Conservation (phyloP, 2,888 invertebrate species). For the Baccha elongata region DNA sequence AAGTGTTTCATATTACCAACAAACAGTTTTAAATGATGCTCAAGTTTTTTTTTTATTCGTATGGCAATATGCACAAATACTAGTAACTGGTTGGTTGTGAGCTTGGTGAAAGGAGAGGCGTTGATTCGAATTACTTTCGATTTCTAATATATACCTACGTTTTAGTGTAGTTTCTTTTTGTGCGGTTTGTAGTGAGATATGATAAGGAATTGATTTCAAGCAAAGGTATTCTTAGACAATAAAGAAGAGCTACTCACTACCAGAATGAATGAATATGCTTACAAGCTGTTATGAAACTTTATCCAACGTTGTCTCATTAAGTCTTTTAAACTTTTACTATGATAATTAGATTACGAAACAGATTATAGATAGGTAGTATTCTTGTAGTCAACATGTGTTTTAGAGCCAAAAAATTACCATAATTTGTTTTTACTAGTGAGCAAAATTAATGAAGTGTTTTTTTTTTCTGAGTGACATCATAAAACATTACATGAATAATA, state of each 20-base stretch:
- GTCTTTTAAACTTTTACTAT: slow-evolving; percentile 61
- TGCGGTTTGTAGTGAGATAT: slow-evolving; percentile 45
- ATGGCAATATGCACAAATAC: slow-evolving; percentile 23
- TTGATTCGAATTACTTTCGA: slow-evolving; percentile 56
- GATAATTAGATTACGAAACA: slow-evolving; percentile 64
- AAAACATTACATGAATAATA: slow-evolving; percentile 45
- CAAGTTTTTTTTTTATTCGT: slow-evolving; percentile 20
- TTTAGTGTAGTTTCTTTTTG: slow-evolving; percentile 38
- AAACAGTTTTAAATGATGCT: slow-evolving; percentile 28
- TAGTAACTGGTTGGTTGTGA: slow-evolving; percentile 43
- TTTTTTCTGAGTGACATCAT: slow-evolving; percentile 35
- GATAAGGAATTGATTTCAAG: slow-evolving; percentile 26
- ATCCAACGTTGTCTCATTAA: slow-evolving; percentile 30
- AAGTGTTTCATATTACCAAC: slow-evolving; percentile 64
- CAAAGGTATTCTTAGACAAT: slow-evolving; percentile 33
- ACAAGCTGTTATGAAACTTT: slow-evolving; percentile 32
- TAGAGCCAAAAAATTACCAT: slow-evolving; percentile 39
- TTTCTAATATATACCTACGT: slow-evolving; percentile 39
- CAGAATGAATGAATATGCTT: slow-evolving; percentile 15
- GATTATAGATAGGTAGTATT: slow-evolving; percentile 22
- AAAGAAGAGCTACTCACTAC: slow-evolving; percentile 10
- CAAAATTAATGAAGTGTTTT: slow-evolving; percentile 4
- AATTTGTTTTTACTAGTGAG: slow-evolving; percentile 16
- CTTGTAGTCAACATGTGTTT: slow-evolving; percentile 16
- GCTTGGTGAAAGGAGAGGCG: slow-evolving; percentile 60